Evolutionary conservation across 2,797 vertebrate genomes (phyloP), one percentile per base, ranked within the genome.

Genomic region (Rhynchonycteris naso): DNA sequence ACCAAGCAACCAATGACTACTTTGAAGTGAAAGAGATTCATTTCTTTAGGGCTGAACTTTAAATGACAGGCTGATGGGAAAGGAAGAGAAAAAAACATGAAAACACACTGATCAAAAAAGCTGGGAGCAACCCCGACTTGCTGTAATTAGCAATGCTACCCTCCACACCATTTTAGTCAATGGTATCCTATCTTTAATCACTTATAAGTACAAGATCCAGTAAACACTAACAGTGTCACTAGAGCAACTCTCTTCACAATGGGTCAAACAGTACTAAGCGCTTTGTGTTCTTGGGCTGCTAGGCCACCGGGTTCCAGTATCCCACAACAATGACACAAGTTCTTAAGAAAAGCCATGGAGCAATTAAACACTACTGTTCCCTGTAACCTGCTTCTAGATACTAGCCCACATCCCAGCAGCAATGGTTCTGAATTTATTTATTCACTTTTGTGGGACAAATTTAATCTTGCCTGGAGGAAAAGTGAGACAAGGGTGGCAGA

Each of bases 141-240:
- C 52, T 69, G 47, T 33, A 69, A 87, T 0, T 26, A 47, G 38
- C 69, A 79, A 85, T 30, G 56, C 79, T 28, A 76, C 59, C 84
- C 19, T 22, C 7, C 3, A 95, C 79, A 91, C 50, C 68, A 56
- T 21, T 59, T 88, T 33, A 79, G 78, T 85, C 88, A 82, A 65
- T 3, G 7, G 5, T 22, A 18, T 15, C 33, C 88, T 93, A 43
- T 74, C 85, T 65, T 87, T 79, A 86, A 80, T 83, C 69, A 90
- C 85, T 56, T 61, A 11, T 18, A 79, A 58, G 69, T n/a, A 76
- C 78, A 88, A 89, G 71, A 82, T 35, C 14, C 66, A 79, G 78
- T 54, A 88, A 82, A 96, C 47, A 78, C 72, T 28, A 69, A 76
- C 80, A 86, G 47, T 52, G 88, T 95, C 93, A 97, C 90, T 94